A percentile compares a stretch with the other conserved stretches of the same genome.
Conservation (phyloP, 2,797 vertebrate species). For the Tenualosa thibaudeaui region DNA sequence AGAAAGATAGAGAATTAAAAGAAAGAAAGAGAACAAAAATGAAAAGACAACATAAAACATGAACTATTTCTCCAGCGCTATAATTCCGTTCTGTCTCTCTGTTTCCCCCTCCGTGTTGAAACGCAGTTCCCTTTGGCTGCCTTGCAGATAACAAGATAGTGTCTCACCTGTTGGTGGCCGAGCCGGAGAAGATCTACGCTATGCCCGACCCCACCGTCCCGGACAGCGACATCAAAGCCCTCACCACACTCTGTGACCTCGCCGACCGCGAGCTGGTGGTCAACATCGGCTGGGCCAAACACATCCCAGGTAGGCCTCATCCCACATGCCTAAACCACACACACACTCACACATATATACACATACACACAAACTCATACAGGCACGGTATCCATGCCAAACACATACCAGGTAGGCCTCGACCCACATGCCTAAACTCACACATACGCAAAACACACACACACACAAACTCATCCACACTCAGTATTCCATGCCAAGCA, state of each 20-base stretch:
- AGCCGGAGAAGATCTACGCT: slow-evolving; percentile 97
- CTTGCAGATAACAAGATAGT: slow-evolving; percentile 99
- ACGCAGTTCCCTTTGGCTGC: slow-evolving; percentile 86
- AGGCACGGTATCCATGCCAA: no score
- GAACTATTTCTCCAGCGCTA: slow-evolving; percentile 61
- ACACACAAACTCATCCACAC: no score
- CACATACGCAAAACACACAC: background rate
- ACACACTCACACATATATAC: background rate
- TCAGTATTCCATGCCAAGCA: no score
- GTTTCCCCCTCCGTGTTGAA: slow-evolving; percentile 78
- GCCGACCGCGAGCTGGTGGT: slow-evolving; percentile 96
- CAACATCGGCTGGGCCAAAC: slow-evolving; percentile 98
- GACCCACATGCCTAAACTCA: background rate
- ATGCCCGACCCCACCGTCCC: slow-evolving; percentile 96
- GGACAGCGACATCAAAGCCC: slow-evolving; percentile 95
- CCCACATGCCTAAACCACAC: background rate
- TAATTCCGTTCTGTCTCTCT: slow-evolving; percentile 75
- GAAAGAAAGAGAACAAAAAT: background rate
- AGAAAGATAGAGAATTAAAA: background rate
- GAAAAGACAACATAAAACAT: background rate
- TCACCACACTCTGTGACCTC: slow-evolving; percentile 95
- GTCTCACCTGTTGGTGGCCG: slow-evolving; percentile 94
- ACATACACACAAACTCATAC: slow-evolving; percentile 6
- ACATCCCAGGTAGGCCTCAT: slow-evolving; percentile 87
- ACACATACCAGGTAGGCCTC: no score